A percentile compares a stretch with the other conserved stretches of the same genome.
Conservation (phyloP, 2,113 vertebrate genomes). For the Fregetta grallaria region DNA sequence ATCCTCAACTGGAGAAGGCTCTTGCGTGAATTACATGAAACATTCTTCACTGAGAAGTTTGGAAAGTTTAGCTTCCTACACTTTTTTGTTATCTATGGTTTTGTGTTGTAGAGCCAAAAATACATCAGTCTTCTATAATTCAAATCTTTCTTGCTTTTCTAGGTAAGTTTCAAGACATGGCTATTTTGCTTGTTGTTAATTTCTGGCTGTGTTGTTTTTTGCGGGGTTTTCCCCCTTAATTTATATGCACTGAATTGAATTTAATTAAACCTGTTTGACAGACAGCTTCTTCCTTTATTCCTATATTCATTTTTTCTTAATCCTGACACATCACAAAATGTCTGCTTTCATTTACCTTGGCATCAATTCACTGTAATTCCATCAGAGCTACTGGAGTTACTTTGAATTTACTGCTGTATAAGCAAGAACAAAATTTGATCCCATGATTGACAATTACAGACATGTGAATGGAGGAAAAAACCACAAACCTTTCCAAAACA, state of each 20-base stretch:
- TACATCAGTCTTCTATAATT: neutral
- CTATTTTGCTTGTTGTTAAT: neutral
- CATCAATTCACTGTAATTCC: slow-evolving; percentile 11
- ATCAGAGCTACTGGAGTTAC: neutral
- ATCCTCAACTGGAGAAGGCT: neutral
- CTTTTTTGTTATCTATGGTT: neutral
- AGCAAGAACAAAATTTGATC: neutral
- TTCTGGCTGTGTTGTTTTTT: neutral
- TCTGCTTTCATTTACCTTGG: slow-evolving; percentile 20
- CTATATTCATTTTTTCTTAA: slow-evolving; percentile 11
- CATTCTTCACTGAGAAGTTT: neutral
- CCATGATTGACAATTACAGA: neutral
- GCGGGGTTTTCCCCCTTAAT: neutral
- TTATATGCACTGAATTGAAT: neutral
- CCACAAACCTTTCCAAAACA: neutral
- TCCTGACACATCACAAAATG: neutral
- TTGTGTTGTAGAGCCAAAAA: neutral
- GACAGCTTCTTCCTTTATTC: slow-evolving; percentile 5
- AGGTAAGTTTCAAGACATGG: neutral
- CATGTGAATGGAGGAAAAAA: slow-evolving; percentile 4
- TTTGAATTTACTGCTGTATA: slow-evolving; percentile 8
- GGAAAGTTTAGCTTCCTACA: neutral
- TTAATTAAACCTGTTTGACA: slow-evolving; percentile 47
- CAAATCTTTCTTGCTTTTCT: neutral
- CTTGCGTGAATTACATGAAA: neutral